Conservation (phyloP, 2,113 vertebrate genomes). For the Ceyx cyanopectus region DNA sequence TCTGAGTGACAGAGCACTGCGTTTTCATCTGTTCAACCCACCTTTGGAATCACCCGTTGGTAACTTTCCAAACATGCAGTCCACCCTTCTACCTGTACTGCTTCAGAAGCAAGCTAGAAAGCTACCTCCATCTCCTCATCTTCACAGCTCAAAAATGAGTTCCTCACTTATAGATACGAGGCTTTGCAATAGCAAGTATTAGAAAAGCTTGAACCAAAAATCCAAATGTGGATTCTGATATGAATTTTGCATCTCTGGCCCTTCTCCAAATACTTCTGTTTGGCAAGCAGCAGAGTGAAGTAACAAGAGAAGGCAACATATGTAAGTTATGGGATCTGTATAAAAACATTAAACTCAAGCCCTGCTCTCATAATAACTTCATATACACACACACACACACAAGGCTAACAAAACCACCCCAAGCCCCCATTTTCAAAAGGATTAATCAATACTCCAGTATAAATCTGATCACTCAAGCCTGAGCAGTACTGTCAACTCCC, state of each 20-base stretch:
- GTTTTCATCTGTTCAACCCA: neutral
- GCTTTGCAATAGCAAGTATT: slow-evolving; percentile 28
- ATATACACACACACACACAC: neutral
- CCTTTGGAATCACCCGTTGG: neutral
- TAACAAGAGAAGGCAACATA: slow-evolving; percentile 66
- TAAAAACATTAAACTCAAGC: slow-evolving; percentile 55
- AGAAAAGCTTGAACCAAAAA: slow-evolving; percentile 57
- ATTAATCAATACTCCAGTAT: neutral
- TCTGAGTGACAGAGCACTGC: neutral
- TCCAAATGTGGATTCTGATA: slow-evolving; percentile 56
- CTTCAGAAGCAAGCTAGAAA: neutral
- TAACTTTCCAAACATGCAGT: neutral
- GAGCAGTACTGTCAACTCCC: neutral
- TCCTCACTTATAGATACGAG: neutral
- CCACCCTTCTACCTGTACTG: neutral
- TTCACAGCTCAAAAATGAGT: neutral
- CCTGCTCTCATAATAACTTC: slow-evolving; percentile 10
- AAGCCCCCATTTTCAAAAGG: neutral
- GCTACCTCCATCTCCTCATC: neutral
- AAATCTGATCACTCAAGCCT: neutral
- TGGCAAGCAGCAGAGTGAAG: slow-evolving; percentile 29
- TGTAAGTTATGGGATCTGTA: slow-evolving; percentile 47
- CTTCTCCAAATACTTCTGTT: slow-evolving; percentile 66
- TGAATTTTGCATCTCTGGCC: slow-evolving; percentile 63
- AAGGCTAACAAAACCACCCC: neutral